phyloP scores from a whole-genome alignment of 2,888 invertebrate genomes.

The Drosophila cyrtoloma region DNA sequence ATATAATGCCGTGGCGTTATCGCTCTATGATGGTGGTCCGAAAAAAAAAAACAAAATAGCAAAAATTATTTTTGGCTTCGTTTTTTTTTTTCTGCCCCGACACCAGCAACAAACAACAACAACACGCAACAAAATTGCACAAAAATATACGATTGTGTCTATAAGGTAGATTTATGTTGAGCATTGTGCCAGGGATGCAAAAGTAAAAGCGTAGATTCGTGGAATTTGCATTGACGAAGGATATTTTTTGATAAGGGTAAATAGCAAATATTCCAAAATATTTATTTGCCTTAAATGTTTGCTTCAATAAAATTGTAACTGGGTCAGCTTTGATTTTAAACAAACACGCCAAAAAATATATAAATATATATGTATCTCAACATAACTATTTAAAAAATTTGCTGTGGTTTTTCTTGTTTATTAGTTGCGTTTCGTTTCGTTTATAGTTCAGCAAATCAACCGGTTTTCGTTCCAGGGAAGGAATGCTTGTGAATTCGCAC shows the following conservation, averaged over 20 bases:
- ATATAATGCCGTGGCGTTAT: constrained; percentile 42
- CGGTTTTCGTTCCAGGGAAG: constrained; percentile 44
- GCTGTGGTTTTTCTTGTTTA: neutral
- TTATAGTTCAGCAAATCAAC: constrained; percentile 20
- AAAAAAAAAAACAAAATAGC: constrained; percentile 38
- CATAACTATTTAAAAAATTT: constrained; percentile 6
- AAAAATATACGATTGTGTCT: constrained; percentile 21
- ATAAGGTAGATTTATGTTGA: constrained; percentile 8
- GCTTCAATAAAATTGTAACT: neutral
- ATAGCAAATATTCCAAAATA: neutral
- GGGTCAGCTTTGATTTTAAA: constrained; percentile 5
- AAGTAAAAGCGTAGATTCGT: neutral
- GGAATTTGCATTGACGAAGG: neutral
- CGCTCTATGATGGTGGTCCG: constrained; percentile 19
- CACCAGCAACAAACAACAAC: constrained; percentile 15
- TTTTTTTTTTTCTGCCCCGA: constrained; percentile 20
- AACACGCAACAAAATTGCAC: constrained; percentile 43
- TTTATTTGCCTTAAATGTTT: neutral
- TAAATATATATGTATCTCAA: neutral
- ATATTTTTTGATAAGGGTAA: neutral
- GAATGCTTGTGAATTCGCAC: constrained; percentile 20
- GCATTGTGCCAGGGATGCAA: constrained; percentile 14
- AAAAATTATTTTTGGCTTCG: constrained; percentile 56
- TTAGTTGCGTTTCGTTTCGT: constrained; percentile 17
- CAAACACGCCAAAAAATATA: neutral